Conservation (phyloP, 2,888 invertebrate genomes). For the Apodemia hepburni region DNA sequence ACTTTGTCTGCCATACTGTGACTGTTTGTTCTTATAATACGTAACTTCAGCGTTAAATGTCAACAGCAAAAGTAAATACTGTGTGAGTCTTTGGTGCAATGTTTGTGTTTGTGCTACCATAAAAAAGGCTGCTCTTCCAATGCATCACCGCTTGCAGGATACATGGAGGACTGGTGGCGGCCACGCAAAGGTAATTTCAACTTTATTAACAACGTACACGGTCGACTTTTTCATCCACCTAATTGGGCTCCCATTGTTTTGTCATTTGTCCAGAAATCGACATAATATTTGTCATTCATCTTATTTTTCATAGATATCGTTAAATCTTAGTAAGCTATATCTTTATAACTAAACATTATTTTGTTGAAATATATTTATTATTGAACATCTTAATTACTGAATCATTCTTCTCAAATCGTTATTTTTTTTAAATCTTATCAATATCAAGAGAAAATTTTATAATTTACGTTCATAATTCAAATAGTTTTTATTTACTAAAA, state of each 20-base stretch:
- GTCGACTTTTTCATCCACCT: neutral
- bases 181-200: constrained; percentile 94
- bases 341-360: neutral
- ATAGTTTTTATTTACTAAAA: no score
- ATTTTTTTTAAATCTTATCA: no score
- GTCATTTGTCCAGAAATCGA: constrained; percentile 1
- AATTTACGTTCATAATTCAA: neutral
- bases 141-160: constrained; percentile 97
- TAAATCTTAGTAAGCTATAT: neutral
- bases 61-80: constrained; percentile 69
- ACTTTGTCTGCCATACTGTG: constrained; percentile 16
- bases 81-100: constrained; percentile 73
- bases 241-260: constrained; percentile 14
- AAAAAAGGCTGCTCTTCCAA: constrained; percentile 84
- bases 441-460: neutral
- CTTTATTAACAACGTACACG: constrained; percentile 48
- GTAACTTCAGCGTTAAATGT: constrained; percentile 17
- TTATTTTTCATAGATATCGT: neutral
- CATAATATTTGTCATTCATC: neutral
- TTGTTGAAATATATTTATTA: neutral
- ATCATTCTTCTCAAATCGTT: neutral
- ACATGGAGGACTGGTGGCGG: constrained; percentile 99
- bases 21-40: constrained; percentile 8
- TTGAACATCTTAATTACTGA: neutral
- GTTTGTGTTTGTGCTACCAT: constrained; percentile 81